Conservation (phyloP, 2,797 vertebrate genomes). For the Galago senegalensis region DNA sequence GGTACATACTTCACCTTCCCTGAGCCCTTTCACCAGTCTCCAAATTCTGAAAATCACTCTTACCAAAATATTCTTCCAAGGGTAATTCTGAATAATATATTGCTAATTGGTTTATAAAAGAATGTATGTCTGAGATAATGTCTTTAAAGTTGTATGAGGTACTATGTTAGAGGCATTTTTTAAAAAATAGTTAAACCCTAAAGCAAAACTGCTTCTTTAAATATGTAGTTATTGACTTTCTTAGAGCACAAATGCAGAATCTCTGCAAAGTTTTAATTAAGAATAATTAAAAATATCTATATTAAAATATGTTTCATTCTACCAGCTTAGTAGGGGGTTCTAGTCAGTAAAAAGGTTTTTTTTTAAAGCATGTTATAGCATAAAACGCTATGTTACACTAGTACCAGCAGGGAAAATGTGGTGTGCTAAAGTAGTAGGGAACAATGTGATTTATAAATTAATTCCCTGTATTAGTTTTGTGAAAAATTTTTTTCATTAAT, state of each 20-base stretch:
- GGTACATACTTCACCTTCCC: background rate
- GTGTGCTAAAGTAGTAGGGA: background rate
- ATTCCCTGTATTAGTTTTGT: conserved; percentile 39
- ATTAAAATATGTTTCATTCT: conserved; percentile 59
- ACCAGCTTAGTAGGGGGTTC: conserved; percentile 59
- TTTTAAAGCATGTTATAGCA: background rate
- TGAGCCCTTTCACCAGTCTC: background rate
- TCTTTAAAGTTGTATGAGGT: background rate
- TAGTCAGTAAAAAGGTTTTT: conserved; percentile 60
- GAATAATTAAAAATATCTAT: conserved; percentile 69
- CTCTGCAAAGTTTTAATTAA: conserved; percentile 68
- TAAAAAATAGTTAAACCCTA: background rate
- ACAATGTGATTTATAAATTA: conserved; percentile 42
- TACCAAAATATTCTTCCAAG: conserved; percentile 28
- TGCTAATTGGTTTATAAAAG: conserved; percentile 47
- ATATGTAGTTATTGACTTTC: conserved; percentile 47
- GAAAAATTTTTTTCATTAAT: conserved; percentile 48
- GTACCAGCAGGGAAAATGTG: conserved; percentile 30
- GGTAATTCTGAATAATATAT: background rate
- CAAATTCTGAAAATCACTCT: conserved; percentile 41
- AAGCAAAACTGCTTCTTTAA: conserved; percentile 57
- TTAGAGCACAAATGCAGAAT: conserved; percentile 33
- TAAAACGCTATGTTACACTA: background rate
- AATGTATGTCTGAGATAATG: background rate
- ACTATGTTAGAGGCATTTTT: background rate